Base-by-base conservation (phyloP, 2,113 vertebrate genomes). In the Meriones unguiculatus region DNA sequence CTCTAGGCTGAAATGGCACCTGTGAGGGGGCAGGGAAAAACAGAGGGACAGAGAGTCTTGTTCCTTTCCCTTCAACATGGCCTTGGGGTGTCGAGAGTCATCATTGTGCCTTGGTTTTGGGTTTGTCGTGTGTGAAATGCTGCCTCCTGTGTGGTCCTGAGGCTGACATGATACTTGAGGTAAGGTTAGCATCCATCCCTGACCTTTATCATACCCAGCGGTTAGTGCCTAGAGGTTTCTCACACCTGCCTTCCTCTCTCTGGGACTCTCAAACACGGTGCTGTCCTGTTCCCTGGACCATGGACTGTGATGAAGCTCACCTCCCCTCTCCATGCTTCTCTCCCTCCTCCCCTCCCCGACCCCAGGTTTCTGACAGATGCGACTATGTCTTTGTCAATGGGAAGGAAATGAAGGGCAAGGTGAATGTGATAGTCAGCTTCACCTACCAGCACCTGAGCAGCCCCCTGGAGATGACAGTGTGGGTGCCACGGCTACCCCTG, bases 351-450 rank as follows among this genome's bases (percentile, higher is more conserved):
- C 7, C 57, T 73, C 81, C 97, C 7, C 7, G 77, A 41, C 0
- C 98, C 0, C 98, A 99, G 99, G 99, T 99, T 95, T 99, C 99
- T 0, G 99, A 99, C 98, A 98, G 99, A 85, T 99, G 99, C 30
- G 99, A 99, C 98, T 99, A 99, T 11, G 98, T 99, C 96, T 99
- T 99, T 54, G 98, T 99, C 98, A 99, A 99, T 6, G 99, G 99
- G 96, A 99, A 99, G 90, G 99, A 99, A 97, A 99, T 98, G 98
- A 99, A 99, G 94, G 99, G 99, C 80, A 99, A 98, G 97, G 98
- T 99, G 97, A 98, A 98, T 52, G 99, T 98, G 97, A 70, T 97
- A 50, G 99, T 99, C 97, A 99, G 99, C 98, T 99, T 99, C 89
- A 99, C 99, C 97, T 99, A 99, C 99, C 99, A 99, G 98, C 99